Base-by-base conservation (phyloP, 2,888 invertebrate genomes). In the Lysandra coridon region DNA sequence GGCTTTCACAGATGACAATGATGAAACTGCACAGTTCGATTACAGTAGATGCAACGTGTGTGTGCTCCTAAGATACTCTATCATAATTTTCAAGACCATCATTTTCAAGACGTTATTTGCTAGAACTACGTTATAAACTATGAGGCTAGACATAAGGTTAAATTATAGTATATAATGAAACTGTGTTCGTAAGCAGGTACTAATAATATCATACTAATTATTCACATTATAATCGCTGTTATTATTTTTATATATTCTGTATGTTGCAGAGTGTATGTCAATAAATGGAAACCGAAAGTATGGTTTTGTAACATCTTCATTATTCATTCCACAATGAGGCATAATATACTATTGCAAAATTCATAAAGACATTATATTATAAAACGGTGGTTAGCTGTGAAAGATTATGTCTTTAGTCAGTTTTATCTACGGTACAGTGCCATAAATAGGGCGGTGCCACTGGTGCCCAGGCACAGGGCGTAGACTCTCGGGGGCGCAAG, bases 331-430 rank as follows among this genome's bases (percentile, higher is more conserved):
- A 40, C 40, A 37, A 73, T 40, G 40, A 17, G n/a, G 40, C 17
- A 40, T 40, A 40, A 40, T 40, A 17, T 40, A 30, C 10, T 30
- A 30, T 64, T 40, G n/a, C 73, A 6, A 73, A 73, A 73, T 73
- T 17, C 33, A 40, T 73, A 73, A 73, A 64, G 64, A 64, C 30
- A 30, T 73, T 73, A 73, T 73, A 73, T 73, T 73, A 73, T 73
- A 40, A 73, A 73, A 73, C n/a, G 4, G 73, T n/a, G 73, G 73
- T 73, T 33, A 73, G 40, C 4, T 4, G 17, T 73, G 14, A 30
- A 30, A 64, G 30, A 64, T 12, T 64, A 10, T 64, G 10, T 64
- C 64, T 23, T 64, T 30, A 30, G 23, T 23, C 23, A 6, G 23
- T 64, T 30, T 64, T 23, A 62, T 62, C 10, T 53, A 1, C 14